Evolutionary conservation across 2,888 invertebrate genomes (phyloP).

Genomic region (Carpatolechia fugitivella): DNA sequence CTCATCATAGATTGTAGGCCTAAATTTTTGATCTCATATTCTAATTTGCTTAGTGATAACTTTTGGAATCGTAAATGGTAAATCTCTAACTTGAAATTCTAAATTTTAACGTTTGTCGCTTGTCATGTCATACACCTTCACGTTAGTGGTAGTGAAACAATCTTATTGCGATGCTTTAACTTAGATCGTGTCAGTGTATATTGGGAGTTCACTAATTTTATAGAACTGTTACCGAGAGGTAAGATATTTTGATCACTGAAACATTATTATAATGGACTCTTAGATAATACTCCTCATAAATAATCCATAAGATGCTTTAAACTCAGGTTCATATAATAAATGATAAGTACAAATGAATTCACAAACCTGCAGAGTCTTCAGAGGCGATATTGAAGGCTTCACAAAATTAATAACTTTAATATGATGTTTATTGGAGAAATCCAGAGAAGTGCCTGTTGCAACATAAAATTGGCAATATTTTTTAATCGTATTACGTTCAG

Average conservation of each 20-base stretch:
- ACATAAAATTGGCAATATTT: slow-evolving; percentile 78
- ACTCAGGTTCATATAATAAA: slow-evolving; percentile 56
- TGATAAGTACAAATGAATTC: slow-evolving; percentile 59
- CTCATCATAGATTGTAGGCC: slow-evolving; percentile 77
- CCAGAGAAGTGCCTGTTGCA: slow-evolving; percentile 79
- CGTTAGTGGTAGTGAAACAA: slow-evolving; percentile 73
- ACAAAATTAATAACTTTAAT: slow-evolving; percentile 69
- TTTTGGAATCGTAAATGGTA: slow-evolving; percentile 69
- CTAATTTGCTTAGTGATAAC: slow-evolving; percentile 77
- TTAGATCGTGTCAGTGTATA: slow-evolving; percentile 72
- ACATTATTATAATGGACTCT: slow-evolving; percentile 47
- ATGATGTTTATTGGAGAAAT: slow-evolving; percentile 78
- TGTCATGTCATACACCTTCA: slow-evolving; percentile 60
- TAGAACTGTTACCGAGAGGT: slow-evolving; percentile 62
- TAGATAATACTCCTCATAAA: slow-evolving; percentile 52
- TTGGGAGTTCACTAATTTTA: slow-evolving; percentile 67
- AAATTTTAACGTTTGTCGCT: slow-evolving; percentile 69
- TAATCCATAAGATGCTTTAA: slow-evolving; percentile 56
- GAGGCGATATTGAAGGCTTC: slow-evolving; percentile 70
- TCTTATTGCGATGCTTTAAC: slow-evolving; percentile 80
- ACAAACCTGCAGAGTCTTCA: slow-evolving; percentile 60
- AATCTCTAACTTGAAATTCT: slow-evolving; percentile 71
- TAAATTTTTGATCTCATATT: slow-evolving; percentile 79
- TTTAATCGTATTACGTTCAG: slow-evolving; percentile 67
- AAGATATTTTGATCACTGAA: slow-evolving; percentile 59